These are phyloP conservation scores for Pseudocheirus occidentalis DNA, from an alignment of 2,797 vertebrate genomes.

Conservation along the genomic window DNA sequence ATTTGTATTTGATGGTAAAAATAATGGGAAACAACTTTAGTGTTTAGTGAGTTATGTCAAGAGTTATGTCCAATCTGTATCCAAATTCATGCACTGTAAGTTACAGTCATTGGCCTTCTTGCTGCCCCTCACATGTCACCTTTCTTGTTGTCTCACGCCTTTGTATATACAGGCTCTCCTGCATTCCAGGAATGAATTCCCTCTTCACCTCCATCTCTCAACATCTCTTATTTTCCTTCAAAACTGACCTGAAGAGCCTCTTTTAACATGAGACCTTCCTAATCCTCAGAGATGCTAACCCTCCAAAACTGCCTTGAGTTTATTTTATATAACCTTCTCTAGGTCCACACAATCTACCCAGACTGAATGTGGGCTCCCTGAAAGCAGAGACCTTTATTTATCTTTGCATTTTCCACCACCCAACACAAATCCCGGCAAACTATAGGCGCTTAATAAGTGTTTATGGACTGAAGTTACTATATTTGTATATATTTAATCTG, in stretches of 20 bases:
- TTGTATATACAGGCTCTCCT: not conserved
- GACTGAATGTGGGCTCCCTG: not conserved
- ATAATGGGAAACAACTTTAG: not conserved
- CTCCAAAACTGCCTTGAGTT: too few relatives aligned
- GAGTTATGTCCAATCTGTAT: not conserved
- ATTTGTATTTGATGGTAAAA: not conserved
- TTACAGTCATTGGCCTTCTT: not conserved
- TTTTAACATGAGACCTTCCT: not conserved
- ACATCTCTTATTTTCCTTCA: slow-evolving; percentile 23
- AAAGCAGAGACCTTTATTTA: slow-evolving; percentile 26
- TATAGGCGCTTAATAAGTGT: not conserved
- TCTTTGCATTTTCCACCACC: slow-evolving; percentile 1
- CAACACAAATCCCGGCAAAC: not conserved
- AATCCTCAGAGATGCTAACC: not conserved
- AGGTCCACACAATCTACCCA: not conserved
- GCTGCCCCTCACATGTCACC: not conserved
- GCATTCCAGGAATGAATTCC: slow-evolving; percentile 21
- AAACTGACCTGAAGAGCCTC: not conserved
- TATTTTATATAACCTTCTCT: not conserved
- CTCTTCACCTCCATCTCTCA: not conserved
- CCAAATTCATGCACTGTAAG: not conserved
- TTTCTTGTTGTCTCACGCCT: not conserved
- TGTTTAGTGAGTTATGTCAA: not conserved
- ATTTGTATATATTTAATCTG: not conserved
- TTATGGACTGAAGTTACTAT: not conserved